phyloP scores from a whole-genome alignment of 2,797 vertebrate genomes.

The Hippocampus kuda region DNA sequence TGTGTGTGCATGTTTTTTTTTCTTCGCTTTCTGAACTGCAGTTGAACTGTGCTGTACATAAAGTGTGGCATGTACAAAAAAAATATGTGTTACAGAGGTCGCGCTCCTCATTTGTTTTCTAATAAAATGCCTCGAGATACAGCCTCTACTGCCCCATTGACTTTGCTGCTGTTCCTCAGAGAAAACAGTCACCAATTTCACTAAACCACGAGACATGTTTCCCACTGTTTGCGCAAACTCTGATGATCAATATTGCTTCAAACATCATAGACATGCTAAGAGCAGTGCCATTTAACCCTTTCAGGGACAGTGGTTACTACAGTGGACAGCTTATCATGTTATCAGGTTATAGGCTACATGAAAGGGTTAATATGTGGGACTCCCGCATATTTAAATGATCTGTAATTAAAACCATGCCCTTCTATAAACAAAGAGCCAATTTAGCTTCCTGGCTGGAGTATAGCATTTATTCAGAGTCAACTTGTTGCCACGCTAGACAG shows the following conservation, averaged over 20 bases:
- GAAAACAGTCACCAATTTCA: not conserved
- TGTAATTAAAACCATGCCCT: not conserved
- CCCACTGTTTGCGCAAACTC: not conserved
- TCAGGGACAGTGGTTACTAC: too few relatives aligned
- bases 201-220: not conserved
- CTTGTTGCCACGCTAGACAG: conserved; percentile 15
- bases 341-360: too few relatives aligned
- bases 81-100: not conserved
- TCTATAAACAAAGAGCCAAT: conserved; percentile 11
- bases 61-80: not conserved
- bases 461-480: conserved; percentile 21
- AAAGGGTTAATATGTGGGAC: not conserved
- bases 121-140: too few relatives aligned
- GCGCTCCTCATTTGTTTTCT: not conserved
- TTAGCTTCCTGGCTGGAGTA: conserved; percentile 2
- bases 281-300: not conserved
- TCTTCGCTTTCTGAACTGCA: too few relatives aligned
- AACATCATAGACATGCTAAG: not conserved
- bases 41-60: not conserved
- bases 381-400: not conserved
- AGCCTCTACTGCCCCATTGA: too few relatives aligned
- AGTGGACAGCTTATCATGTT: too few relatives aligned
- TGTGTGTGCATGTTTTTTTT: too few relatives aligned
- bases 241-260: not conserved
- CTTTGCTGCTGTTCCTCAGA: not conserved